These are phyloP conservation scores for Chrysaora quinquecirrha DNA, from an alignment of 30 jellyfish, hydroid and myxozoan species.

Conservation along the genomic window DNA sequence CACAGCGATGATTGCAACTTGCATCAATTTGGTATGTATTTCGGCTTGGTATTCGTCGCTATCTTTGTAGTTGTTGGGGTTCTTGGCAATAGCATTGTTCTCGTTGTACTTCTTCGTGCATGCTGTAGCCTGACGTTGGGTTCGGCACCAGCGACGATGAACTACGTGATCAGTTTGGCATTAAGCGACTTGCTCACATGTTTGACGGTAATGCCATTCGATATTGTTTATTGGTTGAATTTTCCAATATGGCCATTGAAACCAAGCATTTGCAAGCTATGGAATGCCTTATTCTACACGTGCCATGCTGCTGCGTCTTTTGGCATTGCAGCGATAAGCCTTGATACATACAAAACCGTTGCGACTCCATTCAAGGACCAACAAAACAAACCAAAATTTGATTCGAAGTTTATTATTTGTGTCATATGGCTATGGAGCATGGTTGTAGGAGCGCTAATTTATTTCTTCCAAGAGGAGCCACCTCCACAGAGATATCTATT, in stretches of 20 bases:
- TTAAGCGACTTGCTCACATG: slow-evolving; percentile 45
- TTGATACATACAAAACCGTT: slow-evolving; percentile 44
- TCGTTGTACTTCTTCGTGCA: slow-evolving; percentile 3
- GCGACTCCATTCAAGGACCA: slow-evolving; percentile 8
- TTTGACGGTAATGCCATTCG: slow-evolving; percentile 51
- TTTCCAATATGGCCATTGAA: slow-evolving; percentile 47
- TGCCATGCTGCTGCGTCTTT: slow-evolving; percentile 31
- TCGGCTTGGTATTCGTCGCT: slow-evolving; percentile 6
- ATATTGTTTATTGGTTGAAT: slow-evolving; percentile 38
- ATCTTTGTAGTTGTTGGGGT: slow-evolving; percentile 13
- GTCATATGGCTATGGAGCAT: slow-evolving; percentile 39
- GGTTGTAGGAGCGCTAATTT: slow-evolving; percentile 16
- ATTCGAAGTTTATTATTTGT: neutral
- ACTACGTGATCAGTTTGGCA: slow-evolving; percentile 26
- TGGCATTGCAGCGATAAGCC: slow-evolving; percentile 20
- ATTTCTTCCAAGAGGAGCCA: slow-evolving; percentile 36
- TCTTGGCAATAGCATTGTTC: slow-evolving; percentile 23
- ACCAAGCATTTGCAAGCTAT: slow-evolving; percentile 29
- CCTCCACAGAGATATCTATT: slow-evolving; percentile 15
- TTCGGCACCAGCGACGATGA: slow-evolving; percentile 2
- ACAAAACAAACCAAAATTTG: neutral
- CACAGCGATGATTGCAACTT: slow-evolving; percentile 6
- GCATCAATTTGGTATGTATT: neutral
- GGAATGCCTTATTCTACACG: slow-evolving; percentile 53
- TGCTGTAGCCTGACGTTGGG: neutral